phyloP scores from a whole-genome alignment of 1,140 invertebrate genomes.

The Phymastichus coffea region DNA sequence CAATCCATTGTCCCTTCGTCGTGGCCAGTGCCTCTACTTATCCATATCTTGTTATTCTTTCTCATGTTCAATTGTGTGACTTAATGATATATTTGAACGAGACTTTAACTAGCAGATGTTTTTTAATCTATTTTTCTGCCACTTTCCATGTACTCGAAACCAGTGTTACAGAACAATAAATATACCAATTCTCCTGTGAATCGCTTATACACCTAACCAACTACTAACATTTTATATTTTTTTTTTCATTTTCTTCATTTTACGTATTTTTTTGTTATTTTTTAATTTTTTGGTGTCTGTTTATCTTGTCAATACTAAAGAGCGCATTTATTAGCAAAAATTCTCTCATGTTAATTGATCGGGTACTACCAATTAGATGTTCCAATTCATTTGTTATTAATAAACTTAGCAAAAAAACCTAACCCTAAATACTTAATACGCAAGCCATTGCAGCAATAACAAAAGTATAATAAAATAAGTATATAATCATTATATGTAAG shows the following conservation, averaged over 20 bases:
- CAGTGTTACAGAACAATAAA: conserved; percentile 26
- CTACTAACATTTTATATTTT: conserved; percentile 38
- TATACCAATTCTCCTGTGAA: conserved; percentile 24
- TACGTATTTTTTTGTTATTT: conserved; percentile 32
- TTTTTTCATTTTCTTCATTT: conserved; percentile 35
- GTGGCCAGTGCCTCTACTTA: conserved; percentile 29
- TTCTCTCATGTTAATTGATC: conserved; percentile 45
- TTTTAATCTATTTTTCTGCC: conserved; percentile 13
- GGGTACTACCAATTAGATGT: conserved; percentile 31
- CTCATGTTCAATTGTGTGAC: neutral
- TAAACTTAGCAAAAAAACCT: conserved; percentile 1
- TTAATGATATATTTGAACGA: neutral
- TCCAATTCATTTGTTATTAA: conserved; percentile 7
- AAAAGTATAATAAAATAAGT: conserved; percentile 9
- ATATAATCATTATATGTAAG: conserved; percentile 11
- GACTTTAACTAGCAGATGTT: neutral
- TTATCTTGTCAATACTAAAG: conserved; percentile 47
- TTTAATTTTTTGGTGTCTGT: conserved; percentile 37
- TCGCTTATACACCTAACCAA: conserved; percentile 36
- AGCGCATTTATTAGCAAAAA: conserved; percentile 46
- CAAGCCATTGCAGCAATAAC: conserved; percentile 10
- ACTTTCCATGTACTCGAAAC: conserved; percentile 4
- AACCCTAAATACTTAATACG: conserved; percentile 16
- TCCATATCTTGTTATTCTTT: conserved; percentile 16
- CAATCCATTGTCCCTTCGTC: conserved; percentile 31